Percentiles rank a stretch among this genome's conserved stretches.
phyloP scores from a whole-genome alignment of 2,888 invertebrate genomes.

The Limnephilus marmoratus region DNA sequence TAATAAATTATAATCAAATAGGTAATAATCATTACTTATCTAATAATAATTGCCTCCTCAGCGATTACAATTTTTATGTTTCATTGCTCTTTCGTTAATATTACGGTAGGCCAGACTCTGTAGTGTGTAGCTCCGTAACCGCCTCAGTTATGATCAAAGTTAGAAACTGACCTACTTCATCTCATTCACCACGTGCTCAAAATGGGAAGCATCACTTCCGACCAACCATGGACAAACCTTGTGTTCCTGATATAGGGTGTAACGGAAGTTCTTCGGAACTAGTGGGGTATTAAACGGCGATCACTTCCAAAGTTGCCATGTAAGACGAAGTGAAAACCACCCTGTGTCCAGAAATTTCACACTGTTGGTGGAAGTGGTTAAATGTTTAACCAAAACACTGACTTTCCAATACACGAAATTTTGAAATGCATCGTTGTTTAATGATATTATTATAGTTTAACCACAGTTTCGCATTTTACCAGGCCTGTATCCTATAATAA shows the following conservation, averaged over 20 bases:
- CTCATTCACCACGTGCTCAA: background rate
- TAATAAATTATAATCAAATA: too few relatives aligned
- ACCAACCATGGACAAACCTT: background rate
- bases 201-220: constrained; percentile 6
- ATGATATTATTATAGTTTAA: background rate
- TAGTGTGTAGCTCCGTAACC: background rate
- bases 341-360: constrained; percentile 28
- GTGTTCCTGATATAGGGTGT: constrained; percentile 15
- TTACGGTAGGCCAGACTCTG: background rate
- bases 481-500: background rate
- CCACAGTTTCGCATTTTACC: background rate
- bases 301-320: constrained; percentile 15
- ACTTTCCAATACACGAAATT: background rate
- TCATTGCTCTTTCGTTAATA: background rate
- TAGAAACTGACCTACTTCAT: background rate
- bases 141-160: background rate
- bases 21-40: too few relatives aligned
- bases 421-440: background rate
- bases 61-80: too few relatives aligned
- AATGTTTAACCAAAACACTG: background rate
- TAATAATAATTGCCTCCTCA: too few relatives aligned
- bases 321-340: background rate
- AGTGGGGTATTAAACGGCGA: constrained; percentile 32
- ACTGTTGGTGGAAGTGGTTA: background rate
- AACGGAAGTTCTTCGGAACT: constrained; percentile 26